Evolutionary conservation across 1,140 invertebrate species (phyloP).

Genomic region (Ceratosolen solmsi): DNA sequence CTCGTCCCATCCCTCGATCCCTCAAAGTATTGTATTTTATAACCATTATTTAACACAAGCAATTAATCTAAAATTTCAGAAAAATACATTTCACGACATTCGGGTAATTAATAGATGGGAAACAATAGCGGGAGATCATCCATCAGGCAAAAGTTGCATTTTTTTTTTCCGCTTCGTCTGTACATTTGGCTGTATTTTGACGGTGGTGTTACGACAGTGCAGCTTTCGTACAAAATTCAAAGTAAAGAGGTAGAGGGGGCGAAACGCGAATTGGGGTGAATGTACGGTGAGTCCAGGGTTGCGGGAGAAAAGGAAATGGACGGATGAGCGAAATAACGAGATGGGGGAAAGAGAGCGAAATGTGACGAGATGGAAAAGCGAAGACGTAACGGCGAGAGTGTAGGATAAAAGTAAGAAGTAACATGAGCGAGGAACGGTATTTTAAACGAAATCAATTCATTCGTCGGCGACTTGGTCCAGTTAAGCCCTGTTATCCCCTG

Average conservation of each 20-base stretch:
- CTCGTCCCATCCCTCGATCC: no score
- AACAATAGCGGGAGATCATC: slow-evolving; percentile 33
- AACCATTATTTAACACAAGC: no score
- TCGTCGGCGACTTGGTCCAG: no score
- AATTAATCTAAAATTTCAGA: no score
- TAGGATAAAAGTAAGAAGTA: slow-evolving; percentile 9
- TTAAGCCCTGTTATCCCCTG: no score
- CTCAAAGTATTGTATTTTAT: no score
- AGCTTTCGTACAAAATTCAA: slow-evolving; percentile 53
- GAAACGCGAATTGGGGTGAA: slow-evolving; percentile 46
- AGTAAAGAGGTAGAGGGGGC: slow-evolving; percentile 40
- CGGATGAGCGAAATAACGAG: slow-evolving; percentile 59
- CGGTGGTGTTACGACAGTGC: not conserved
- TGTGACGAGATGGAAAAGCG: not conserved
- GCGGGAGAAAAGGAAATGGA: slow-evolving; percentile 49
- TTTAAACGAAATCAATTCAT: not conserved
- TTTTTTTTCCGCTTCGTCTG: slow-evolving; percentile 42
- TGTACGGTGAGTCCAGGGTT: not conserved
- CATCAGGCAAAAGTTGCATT: slow-evolving; percentile 46
- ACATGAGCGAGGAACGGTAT: not conserved
- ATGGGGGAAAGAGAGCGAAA: slow-evolving; percentile 51
- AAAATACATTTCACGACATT: no score
- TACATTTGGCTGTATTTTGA: not conserved
- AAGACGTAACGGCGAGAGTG: not conserved
- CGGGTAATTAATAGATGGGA: not conserved